Evolutionary conservation across 1,140 invertebrate genomes (phyloP).

Genomic region (Panagrolaimus sp.): DNA sequence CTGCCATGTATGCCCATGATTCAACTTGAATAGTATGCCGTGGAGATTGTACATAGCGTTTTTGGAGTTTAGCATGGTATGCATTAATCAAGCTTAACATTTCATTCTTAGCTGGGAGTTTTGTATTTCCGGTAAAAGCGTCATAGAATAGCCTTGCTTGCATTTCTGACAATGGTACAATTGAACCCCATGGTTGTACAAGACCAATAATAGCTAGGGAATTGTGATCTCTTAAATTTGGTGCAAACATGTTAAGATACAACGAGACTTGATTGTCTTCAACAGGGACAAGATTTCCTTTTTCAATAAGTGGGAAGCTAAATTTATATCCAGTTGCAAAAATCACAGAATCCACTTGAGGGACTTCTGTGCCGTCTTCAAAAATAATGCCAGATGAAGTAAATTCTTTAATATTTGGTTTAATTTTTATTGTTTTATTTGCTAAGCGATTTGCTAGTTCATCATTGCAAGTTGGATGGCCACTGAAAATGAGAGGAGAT

Average conservation of each 20-base stretch:
- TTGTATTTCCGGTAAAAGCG: slow-evolving; percentile 23
- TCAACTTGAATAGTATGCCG: slow-evolving; percentile 46
- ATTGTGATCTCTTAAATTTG: not conserved
- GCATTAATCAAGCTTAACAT: slow-evolving; percentile 22
- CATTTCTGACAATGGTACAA: slow-evolving; percentile 19
- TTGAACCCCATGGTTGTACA: slow-evolving; percentile 16
- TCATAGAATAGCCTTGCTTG: slow-evolving; percentile 39
- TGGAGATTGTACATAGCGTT: slow-evolving; percentile 31
- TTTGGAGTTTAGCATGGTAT: slow-evolving; percentile 14
- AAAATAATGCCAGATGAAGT: slow-evolving; percentile 60
- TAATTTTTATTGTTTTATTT: slow-evolving; percentile 60
- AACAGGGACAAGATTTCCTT: slow-evolving; percentile 15
- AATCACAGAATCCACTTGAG: slow-evolving; percentile 46
- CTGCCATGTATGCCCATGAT: slow-evolving; percentile 52
- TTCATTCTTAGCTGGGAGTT: slow-evolving; percentile 19
- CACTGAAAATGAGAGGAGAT: too few species aligned
- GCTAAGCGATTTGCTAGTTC: slow-evolving; percentile 63
- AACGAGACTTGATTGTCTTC: slow-evolving; percentile 16
- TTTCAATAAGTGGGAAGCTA: slow-evolving; percentile 16
- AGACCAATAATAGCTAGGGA: slow-evolving; percentile 18
- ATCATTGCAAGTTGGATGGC: slow-evolving; percentile 64
- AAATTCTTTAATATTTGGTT: slow-evolving; percentile 59
- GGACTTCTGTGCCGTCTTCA: slow-evolving; percentile 48
- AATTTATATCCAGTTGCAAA: slow-evolving; percentile 23
- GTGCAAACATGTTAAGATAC: slow-evolving; percentile 20